phyloP scores from a whole-genome alignment of 2,888 invertebrate genomes.

The Drosophila macrothrix region DNA sequence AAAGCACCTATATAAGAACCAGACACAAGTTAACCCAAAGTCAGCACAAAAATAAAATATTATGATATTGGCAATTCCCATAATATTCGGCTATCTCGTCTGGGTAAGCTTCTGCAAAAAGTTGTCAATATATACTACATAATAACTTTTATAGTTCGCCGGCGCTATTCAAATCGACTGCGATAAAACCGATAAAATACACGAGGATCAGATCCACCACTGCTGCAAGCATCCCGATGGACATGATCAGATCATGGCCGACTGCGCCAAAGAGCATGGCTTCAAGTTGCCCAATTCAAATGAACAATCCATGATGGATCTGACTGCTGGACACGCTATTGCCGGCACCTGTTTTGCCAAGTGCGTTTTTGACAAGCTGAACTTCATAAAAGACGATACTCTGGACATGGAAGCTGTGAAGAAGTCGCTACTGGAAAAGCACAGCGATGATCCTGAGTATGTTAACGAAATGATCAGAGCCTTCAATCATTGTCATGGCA shows the following conservation, averaged over 20 bases:
- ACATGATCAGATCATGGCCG: no score
- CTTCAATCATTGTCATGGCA: slow-evolving; percentile 77
- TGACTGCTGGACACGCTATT: slow-evolving; percentile 69
- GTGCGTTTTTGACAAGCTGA: slow-evolving; percentile 63
- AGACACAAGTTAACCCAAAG: not conserved
- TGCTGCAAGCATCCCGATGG: no score
- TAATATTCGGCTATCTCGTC: slow-evolving; percentile 27
- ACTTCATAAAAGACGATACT: slow-evolving; percentile 55
- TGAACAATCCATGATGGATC: slow-evolving; percentile 72
- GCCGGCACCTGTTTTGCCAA: slow-evolving; percentile 70
- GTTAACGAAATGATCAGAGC: slow-evolving; percentile 74
- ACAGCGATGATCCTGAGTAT: slow-evolving; percentile 67
- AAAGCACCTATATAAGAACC: slow-evolving; percentile 31
- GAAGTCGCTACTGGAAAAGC: slow-evolving; percentile 38
- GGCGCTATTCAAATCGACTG: slow-evolving; percentile 8
- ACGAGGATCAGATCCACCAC: no score
- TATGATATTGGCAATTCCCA: slow-evolving; percentile 24
- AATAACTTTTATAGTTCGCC: slow-evolving; percentile 12
- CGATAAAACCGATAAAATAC: no score
- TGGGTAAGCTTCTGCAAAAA: slow-evolving; percentile 52
- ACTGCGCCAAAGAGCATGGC: slow-evolving; percentile 5
- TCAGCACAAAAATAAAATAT: slow-evolving; percentile 12
- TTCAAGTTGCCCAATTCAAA: slow-evolving; percentile 56
- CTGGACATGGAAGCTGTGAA: slow-evolving; percentile 69
- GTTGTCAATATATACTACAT: not conserved